Percentiles rank a stretch among this genome's conserved stretches.
phyloP scores from a whole-genome alignment of 2,113 vertebrate species.

The Gallinago media region DNA sequence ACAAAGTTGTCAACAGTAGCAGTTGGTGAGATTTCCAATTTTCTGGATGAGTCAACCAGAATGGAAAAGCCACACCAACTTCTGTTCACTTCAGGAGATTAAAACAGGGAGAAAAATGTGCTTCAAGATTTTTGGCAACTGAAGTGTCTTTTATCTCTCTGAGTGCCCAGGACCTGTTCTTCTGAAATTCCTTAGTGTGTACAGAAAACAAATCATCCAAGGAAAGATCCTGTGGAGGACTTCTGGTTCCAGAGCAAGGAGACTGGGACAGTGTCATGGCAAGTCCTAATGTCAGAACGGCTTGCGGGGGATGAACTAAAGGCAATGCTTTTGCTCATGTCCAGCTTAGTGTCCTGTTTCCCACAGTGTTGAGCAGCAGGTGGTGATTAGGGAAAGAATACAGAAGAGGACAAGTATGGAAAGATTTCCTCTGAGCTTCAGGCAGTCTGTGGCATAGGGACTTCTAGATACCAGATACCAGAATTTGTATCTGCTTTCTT shows the following conservation, averaged over 20 bases:
- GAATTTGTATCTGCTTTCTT: neutral
- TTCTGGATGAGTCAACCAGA: neutral
- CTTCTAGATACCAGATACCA: neutral
- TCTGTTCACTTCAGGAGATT: neutral
- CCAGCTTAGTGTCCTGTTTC: neutral
- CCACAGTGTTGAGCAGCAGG: neutral
- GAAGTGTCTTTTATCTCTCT: neutral
- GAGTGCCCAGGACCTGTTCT: neutral
- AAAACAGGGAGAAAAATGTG: neutral
- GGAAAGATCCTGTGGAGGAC: neutral
- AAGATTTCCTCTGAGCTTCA: neutral
- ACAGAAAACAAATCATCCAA: neutral
- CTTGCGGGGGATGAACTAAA: neutral
- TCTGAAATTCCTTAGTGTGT: neutral
- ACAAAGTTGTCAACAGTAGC: neutral
- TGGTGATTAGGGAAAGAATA: neutral
- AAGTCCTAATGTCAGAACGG: neutral
- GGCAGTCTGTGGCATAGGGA: neutral
- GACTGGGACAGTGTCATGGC: fast-evolving
- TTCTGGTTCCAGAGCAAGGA: neutral
- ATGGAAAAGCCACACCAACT: neutral
- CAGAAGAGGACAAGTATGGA: neutral
- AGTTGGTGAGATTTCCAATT: neutral
- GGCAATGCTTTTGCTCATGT: neutral
- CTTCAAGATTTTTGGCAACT: neutral